These are phyloP conservation scores for Anthophora plumipes DNA, from an alignment of 2,888 invertebrate genomes.

Conservation along the genomic window DNA sequence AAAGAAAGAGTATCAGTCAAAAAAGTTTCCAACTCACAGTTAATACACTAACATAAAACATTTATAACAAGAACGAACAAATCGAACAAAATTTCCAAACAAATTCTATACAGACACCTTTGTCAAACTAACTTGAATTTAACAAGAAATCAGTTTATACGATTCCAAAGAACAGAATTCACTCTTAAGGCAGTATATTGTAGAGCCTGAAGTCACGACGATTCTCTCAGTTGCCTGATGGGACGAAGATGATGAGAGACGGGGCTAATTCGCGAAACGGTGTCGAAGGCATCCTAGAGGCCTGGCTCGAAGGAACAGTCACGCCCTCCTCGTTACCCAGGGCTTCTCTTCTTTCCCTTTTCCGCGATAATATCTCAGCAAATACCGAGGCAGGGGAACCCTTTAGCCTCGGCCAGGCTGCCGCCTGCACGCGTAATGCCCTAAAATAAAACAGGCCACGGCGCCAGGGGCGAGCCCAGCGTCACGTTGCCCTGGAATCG, in stretches of 20 bases:
- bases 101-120: background rate
- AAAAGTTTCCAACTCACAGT: background rate
- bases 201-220: slow-evolving; percentile 47
- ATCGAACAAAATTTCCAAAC: background rate
- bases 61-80: background rate
- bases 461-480: slow-evolving; percentile 70
- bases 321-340: slow-evolving; percentile 75
- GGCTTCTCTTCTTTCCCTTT: slow-evolving; percentile 47
- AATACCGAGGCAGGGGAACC: slow-evolving; percentile 72
- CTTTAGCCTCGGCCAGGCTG: slow-evolving; percentile 73
- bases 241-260: slow-evolving; percentile 58
- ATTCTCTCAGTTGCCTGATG: slow-evolving; percentile 53
- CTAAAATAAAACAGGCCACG: slow-evolving; percentile 78
- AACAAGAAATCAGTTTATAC: background rate
- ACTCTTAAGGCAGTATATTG: slow-evolving; percentile 27
- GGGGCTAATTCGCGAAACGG: slow-evolving; percentile 72
- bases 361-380: slow-evolving; percentile 77
- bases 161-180: slow-evolving; percentile 21
- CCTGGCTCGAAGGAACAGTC: slow-evolving; percentile 64
- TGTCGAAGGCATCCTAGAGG: slow-evolving; percentile 70
- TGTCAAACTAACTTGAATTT: background rate
- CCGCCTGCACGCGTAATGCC: slow-evolving; percentile 77
- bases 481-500: slow-evolving; percentile 38
- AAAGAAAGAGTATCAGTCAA: background rate
- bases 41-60: background rate